Base-by-base conservation (phyloP, 2,888 invertebrate species). In the Ornithoptera priamus region DNA sequence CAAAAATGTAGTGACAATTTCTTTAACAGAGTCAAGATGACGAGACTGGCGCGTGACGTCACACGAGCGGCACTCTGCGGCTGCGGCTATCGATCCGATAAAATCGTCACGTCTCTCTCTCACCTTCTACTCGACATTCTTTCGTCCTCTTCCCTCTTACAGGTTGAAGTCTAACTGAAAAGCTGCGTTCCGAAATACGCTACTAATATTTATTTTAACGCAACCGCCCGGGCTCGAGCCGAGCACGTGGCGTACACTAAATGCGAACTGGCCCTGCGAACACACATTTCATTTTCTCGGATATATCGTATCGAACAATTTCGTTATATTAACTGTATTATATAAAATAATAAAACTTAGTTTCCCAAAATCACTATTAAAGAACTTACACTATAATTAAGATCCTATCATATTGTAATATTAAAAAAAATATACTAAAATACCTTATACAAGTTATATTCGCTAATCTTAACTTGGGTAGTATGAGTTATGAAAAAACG, bases 121-220 rank as follows among this genome's bases (percentile, higher is more conserved):
- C 82, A 73, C 88, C 77, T 77, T 77, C 75, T 77, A 77, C 77
- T 80, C 79, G 78, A 80, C 79, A 80, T 81, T 75, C 75, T 72
- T 78, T 79, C 76, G 80, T 87, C 88, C 77, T 84, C 76, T 77
- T 91, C 85, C 74, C 84, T 81, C 88, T 77, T 74, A 78, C 76
- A 74, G 82, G 80, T 79, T 77, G 80, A 79, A 79, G 81, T 82
- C 81, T 83, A 83, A 84, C 83, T 85, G 81, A 85, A 89, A 85
- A 87, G 85, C 85, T 86, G 87, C 88, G 89, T 89, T 89, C 88
- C 78, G 82, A 87, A 89, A 89, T 89, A 91, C 90, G 91, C 87
- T 90, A 90, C 90, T 91, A 90, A 91, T 92, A 92, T 92, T 92
- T 92, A 92, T 92, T 92, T 92, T 90, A 92, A 91, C 90, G 86